These are phyloP conservation scores for Drosophila busckii DNA, from an alignment of 1,140 invertebrate genomes.

Conservation along the genomic window DNA sequence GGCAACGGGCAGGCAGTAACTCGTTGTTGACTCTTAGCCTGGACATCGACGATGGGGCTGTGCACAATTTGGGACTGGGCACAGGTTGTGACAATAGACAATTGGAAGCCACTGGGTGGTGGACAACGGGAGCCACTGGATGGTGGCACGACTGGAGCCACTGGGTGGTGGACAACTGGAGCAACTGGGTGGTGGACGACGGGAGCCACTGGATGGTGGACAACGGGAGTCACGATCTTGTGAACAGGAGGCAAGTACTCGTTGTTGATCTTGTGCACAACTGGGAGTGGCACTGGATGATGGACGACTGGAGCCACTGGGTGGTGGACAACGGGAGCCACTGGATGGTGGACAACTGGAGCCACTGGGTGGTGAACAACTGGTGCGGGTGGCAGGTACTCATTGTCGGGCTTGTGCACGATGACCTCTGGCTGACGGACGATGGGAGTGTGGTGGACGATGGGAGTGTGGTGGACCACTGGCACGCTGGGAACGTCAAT, in stretches of 20 bases:
- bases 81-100: conserved; percentile 4
- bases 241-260: conserved; percentile 28
- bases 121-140: conserved; percentile 1
- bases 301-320: background rate
- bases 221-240: conserved; percentile 9
- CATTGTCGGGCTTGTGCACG: conserved; percentile 13
- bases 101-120: conserved; percentile 11
- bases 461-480: conserved; percentile 25
- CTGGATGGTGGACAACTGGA: conserved; percentile 15
- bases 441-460: conserved; percentile 22
- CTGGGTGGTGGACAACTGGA: conserved; percentile 27
- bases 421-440: conserved; percentile 22
- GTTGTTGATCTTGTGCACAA: conserved; percentile 4
- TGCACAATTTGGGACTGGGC: conserved; percentile 7
- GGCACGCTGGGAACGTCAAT: conserved; percentile 56
- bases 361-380: conserved; percentile 8
- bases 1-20: conserved; percentile 25
- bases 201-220: conserved; percentile 18
- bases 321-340: conserved; percentile 2
- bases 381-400: conserved; percentile 12
- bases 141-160: conserved; percentile 9
- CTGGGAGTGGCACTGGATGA: conserved; percentile 15
- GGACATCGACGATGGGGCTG: no score
- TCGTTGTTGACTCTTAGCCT: conserved; percentile 9
- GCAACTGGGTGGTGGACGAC: conserved; percentile 2